phyloP scores from a whole-genome alignment of 2,888 invertebrate genomes.

The Tenthredo amoena region DNA sequence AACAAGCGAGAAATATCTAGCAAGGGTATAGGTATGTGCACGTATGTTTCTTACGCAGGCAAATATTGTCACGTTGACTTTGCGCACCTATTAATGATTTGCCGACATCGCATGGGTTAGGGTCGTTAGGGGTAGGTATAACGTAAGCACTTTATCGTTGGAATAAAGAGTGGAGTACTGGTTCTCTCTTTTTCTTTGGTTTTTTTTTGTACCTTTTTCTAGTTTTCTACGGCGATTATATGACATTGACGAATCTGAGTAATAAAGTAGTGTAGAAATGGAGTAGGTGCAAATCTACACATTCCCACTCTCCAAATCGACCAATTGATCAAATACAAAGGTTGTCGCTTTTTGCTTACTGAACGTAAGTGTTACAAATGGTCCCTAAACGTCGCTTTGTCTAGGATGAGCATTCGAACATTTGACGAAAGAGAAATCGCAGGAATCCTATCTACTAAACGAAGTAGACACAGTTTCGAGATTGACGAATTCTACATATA shows the following conservation, averaged over 20 bases:
- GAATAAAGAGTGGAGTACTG: not conserved
- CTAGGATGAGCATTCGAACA: not conserved
- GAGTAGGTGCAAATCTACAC: not conserved
- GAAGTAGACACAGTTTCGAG: not conserved
- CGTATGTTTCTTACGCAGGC: not conserved
- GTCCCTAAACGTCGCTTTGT: not conserved
- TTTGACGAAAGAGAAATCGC: not conserved
- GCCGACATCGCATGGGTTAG: not conserved
- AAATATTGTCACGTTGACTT: not conserved
- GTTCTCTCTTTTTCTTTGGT: not conserved
- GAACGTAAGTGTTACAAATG: not conserved
- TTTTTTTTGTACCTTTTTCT: not conserved
- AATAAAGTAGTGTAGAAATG: not conserved
- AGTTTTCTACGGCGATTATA: not conserved
- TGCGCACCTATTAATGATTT: conserved; percentile 11
- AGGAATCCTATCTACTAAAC: not conserved
- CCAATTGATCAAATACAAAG: not conserved
- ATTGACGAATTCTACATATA: not conserved
- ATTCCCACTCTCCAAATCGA: not conserved
- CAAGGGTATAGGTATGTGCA: not conserved
- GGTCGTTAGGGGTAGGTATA: not conserved
- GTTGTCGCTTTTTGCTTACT: too few species aligned
- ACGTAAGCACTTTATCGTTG: not conserved
- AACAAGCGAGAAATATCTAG: not conserved
- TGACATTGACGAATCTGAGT: not conserved